Percentiles rank a stretch among this genome's conserved stretches.
Evolutionary conservation across 2,113 vertebrate species (phyloP).

Genomic region (Rallus limicola): DNA sequence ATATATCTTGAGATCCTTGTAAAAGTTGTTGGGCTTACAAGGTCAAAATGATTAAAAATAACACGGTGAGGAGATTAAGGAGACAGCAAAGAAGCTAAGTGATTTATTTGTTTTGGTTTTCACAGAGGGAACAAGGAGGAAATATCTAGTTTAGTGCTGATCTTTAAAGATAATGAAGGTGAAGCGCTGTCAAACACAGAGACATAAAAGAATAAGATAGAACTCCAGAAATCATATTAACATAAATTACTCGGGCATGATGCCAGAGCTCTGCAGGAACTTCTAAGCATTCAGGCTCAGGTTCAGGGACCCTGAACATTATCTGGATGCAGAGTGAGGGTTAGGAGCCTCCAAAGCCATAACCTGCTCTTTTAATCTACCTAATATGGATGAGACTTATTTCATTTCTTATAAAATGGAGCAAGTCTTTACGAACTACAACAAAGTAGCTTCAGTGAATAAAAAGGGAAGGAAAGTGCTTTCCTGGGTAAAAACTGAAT

Average conservation of each 20-base stretch:
- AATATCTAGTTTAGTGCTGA: conserved; percentile 17
- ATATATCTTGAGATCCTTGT: not conserved
- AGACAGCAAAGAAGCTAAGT: not conserved
- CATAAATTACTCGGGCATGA: not conserved
- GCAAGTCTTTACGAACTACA: not conserved
- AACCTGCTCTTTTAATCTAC: not conserved
- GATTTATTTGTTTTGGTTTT: conserved; percentile 51
- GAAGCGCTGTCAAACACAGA: conserved; percentile 8
- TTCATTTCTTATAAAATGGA: not conserved
- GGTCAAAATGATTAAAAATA: conserved; percentile 52
- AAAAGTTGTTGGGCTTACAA: not conserved
- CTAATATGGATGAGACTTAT: not conserved
- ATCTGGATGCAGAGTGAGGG: not conserved
- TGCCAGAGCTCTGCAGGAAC: not conserved
- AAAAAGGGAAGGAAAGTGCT: not conserved
- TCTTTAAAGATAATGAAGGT: conserved; percentile 50
- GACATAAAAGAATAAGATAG: conserved; percentile 4
- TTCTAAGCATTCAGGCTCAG: not conserved
- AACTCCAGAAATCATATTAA: not conserved
- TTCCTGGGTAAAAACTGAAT: not conserved
- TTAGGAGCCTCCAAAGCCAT: not conserved
- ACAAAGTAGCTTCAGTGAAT: not conserved
- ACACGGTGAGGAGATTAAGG: not conserved
- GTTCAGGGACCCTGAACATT: not conserved
- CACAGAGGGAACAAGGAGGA: not conserved